phyloP scores from a whole-genome alignment of 2,888 invertebrate genomes.

The Autographa pulchrina region DNA sequence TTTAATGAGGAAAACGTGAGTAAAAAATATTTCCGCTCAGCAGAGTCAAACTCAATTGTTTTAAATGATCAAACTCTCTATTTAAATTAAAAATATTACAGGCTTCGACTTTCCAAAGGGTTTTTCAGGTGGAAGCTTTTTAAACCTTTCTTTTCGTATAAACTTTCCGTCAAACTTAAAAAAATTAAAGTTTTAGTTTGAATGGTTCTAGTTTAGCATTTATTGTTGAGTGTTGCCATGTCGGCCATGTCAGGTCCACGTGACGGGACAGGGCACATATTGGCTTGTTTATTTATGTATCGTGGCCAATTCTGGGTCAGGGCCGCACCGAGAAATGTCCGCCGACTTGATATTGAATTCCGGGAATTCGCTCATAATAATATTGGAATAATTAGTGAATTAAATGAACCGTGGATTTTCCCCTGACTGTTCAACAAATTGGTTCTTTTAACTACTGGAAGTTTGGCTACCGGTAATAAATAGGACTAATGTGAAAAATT shows the following conservation, averaged over 20 bases:
- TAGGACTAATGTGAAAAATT: neutral
- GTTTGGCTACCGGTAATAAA: neutral
- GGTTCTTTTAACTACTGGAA: neutral
- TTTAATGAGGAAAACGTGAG: too few relatives aligned
- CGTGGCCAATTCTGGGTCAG: conserved; percentile 63
- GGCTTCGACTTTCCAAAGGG: too few relatives aligned
- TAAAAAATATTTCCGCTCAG: too few relatives aligned
- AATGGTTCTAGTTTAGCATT: neutral
- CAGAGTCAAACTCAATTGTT: too few relatives aligned
- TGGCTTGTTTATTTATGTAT: conserved; percentile 60
- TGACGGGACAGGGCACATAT: conserved; percentile 25
- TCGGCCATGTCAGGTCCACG: conserved; percentile 15
- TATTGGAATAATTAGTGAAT: conserved; percentile 17
- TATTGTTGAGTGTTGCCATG: conserved; percentile 3
- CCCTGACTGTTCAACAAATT: conserved; percentile 21
- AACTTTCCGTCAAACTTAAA: too few relatives aligned
- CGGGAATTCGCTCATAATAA: conserved; percentile 53
- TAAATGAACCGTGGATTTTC: conserved; percentile 34
- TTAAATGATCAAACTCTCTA: too few relatives aligned
- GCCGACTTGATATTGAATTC: conserved; percentile 57
- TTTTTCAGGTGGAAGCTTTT: too few relatives aligned
- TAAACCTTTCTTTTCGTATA: too few relatives aligned
- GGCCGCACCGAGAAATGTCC: conserved; percentile 56
- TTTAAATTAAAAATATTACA: too few relatives aligned
- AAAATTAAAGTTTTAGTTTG: too few relatives aligned